Base-by-base conservation (phyloP, 2,888 invertebrate genomes). In the Brachypalpus laphriformis region DNA sequence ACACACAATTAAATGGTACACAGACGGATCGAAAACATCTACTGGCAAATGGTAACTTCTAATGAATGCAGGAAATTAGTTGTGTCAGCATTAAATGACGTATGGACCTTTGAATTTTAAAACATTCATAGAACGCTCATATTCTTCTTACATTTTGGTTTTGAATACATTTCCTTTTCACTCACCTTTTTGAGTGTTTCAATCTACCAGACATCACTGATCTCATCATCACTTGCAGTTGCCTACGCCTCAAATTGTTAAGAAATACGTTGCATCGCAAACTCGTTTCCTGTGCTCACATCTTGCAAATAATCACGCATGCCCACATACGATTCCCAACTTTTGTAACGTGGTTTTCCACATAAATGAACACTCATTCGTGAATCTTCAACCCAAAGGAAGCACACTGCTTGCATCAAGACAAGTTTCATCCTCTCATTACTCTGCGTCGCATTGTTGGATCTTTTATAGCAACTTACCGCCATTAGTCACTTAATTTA, bases 401-500 rank as follows among this genome's bases (percentile, higher is more conserved):
- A 59, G 9, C 31, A 18, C 7, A 37, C 16, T 51, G 8, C 56
- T 70, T 61, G 31, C 40, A 20, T 34, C 51, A 56, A 56, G 40
- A 31, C 47, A 54, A n/a, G 59, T 56, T 56, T 70, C 40, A 9
- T n/a, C 28, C 11, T 61, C 59, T 70, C 16, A 74, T 72, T 74
- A 75, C 47, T 37, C 25, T 37, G 71, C 25, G 9, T 20, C 47
- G 11, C 37, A n/a, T n/a, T n/a, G n/a, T 61, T n/a, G 31, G 45
- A n/a, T 14, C 20, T 22, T 1, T 31, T 31, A 54, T 25, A 45
- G 25, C 54, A 34, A 20, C 45, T 59, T 40, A 28, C 31, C 40
- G 18, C 40, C 49, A 47, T 63, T 56, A 56, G 56, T 20, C 34
- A 42, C 42, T 65, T 42, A 40, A 45, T 65, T 40, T 42, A 65